Evolutionary conservation across 2,113 vertebrate genomes (phyloP).

Genomic region (Rhipidura dahli): DNA sequence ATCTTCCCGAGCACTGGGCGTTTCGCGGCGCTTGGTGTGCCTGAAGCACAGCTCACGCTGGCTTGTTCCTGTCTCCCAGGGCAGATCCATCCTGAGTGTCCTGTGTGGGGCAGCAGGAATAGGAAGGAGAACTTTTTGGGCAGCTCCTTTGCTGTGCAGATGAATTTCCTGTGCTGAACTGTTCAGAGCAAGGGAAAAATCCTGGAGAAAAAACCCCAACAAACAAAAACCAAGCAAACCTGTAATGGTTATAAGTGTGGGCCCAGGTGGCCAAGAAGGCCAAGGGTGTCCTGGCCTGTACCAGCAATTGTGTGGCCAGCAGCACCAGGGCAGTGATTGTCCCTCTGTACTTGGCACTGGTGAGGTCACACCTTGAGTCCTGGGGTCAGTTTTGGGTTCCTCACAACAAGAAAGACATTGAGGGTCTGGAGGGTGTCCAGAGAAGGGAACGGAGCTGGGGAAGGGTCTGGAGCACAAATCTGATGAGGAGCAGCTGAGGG

Average conservation of each 20-base stretch:
- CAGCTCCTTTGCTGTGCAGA: background rate
- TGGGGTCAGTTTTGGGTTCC: background rate
- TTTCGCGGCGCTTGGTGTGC: rapidly evolving
- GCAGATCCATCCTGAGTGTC: background rate
- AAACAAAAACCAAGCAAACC: background rate
- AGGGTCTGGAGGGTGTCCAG: rapidly evolving
- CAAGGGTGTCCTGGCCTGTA: background rate
- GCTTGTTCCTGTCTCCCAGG: background rate
- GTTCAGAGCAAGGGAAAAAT: background rate
- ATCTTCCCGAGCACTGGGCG: background rate
- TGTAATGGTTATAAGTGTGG: background rate
- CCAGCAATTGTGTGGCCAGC: background rate
- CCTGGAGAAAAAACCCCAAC: rapidly evolving
- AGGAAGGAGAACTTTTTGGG: background rate
- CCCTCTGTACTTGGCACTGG: rapidly evolving
- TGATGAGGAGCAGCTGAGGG: background rate
- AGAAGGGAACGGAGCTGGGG: rapidly evolving
- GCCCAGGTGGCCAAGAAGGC: background rate
- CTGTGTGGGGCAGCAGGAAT: background rate
- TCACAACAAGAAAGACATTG: background rate
- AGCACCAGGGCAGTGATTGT: background rate
- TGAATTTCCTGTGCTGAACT: background rate
- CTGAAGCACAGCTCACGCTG: background rate
- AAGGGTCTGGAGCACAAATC: background rate
- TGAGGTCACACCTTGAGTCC: background rate